phyloP scores from a whole-genome alignment of 2,113 vertebrate genomes.

The Notarius lentiginosus region DNA sequence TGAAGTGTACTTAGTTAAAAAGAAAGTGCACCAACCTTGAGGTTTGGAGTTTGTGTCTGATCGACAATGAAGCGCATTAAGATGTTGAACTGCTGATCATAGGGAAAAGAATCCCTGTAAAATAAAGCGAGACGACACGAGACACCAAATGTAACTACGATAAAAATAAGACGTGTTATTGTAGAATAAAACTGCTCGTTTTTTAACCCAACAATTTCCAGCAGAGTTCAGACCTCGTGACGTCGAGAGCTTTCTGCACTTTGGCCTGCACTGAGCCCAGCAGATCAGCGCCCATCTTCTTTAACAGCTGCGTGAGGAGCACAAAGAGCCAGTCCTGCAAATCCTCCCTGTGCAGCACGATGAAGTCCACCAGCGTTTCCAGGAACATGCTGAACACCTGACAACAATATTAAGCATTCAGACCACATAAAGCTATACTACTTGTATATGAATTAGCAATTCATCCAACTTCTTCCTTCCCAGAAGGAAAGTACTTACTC shows the following conservation, averaged over 20 bases:
- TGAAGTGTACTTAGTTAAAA: too few relatives aligned
- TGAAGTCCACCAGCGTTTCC: constrained; percentile 91
- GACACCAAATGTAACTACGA: not conserved
- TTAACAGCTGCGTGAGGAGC: constrained; percentile 88
- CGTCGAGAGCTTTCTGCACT: constrained; percentile 88
- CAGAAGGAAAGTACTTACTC: constrained; percentile 62
- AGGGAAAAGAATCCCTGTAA: constrained; percentile 89
- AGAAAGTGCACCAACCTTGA: constrained; percentile 75
- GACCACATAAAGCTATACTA: not conserved
- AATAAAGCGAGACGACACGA: not conserved
- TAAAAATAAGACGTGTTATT: not conserved
- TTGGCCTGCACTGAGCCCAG: constrained; percentile 93
- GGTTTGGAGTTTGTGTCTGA: constrained; percentile 92
- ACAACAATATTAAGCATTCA: not conserved
- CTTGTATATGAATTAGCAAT: too few relatives aligned
- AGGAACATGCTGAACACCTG: constrained; percentile 98
- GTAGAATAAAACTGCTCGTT: not conserved
- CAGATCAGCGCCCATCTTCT: constrained; percentile 93
- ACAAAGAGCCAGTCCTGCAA: constrained; percentile 93
- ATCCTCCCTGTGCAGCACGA: constrained; percentile 86
- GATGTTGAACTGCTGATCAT: constrained; percentile 95
- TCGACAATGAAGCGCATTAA: constrained; percentile 97
- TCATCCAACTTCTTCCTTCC: not conserved
- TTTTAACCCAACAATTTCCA: not conserved
- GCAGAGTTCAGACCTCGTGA: constrained; percentile 77